Evolutionary conservation across 2,113 vertebrate species (phyloP).

Genomic region (Microcebus griseorufus): DNA sequence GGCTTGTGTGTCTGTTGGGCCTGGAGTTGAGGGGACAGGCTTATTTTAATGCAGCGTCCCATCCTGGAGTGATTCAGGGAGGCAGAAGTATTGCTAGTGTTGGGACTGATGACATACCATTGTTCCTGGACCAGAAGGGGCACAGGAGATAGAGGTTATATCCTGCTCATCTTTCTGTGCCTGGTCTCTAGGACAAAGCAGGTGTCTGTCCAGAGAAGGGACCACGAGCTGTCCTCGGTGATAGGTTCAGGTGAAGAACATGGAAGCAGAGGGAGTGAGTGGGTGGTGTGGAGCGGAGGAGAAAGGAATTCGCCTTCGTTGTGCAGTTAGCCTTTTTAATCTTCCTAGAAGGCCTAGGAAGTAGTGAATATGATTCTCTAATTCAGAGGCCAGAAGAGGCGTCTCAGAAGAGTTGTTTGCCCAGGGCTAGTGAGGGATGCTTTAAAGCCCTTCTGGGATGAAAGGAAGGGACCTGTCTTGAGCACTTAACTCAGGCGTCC

Average conservation of each 20-base stretch:
- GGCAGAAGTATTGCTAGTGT: not conserved
- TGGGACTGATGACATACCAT: not conserved
- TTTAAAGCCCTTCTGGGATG: not conserved
- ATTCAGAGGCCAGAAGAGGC: not conserved
- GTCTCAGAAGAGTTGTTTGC: not conserved
- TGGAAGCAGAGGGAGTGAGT: not conserved
- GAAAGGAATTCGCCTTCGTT: not conserved
- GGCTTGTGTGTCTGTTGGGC: not conserved
- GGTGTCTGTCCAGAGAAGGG: not conserved
- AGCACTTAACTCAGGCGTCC: not conserved
- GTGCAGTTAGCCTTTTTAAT: not conserved
- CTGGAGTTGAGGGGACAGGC: not conserved
- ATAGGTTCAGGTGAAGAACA: no score
- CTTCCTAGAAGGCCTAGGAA: not conserved
- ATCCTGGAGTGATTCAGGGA: not conserved
- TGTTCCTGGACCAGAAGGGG: not conserved
- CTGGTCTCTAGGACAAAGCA: fast-evolving
- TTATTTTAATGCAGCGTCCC: not conserved
- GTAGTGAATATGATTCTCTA: not conserved
- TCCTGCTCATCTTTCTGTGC: not conserved
- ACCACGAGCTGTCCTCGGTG: not conserved
- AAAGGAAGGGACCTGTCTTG: not conserved
- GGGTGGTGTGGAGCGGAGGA: not conserved
- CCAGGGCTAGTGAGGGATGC: not conserved
- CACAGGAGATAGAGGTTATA: no score